Conservation (phyloP, 2,888 invertebrate species). For the Chromoteleia sp. region DNA sequence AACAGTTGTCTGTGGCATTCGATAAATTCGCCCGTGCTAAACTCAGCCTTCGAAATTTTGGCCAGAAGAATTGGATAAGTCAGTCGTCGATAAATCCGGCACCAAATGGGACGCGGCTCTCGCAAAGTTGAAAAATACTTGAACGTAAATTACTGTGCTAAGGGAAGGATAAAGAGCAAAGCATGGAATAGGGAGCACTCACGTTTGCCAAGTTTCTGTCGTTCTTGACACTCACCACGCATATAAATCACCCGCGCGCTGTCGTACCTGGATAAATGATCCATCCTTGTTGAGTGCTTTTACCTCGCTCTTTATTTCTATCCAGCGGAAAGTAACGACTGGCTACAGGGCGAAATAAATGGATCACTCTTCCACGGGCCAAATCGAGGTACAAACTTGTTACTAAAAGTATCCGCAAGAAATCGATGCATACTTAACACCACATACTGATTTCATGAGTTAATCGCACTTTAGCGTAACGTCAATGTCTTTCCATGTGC, state of each 20-base stretch:
- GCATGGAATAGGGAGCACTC: constrained; percentile 31
- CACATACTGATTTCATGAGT: constrained; percentile 12
- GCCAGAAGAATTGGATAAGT: constrained; percentile 30
- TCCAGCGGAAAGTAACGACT: constrained; percentile 58
- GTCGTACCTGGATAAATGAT: constrained; percentile 69
- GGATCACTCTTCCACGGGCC: constrained; percentile 34
- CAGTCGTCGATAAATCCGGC: constrained; percentile 54
- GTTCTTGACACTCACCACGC: constrained; percentile 65
- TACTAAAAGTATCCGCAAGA: constrained; percentile 43
- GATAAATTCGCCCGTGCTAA: constrained; percentile 21
- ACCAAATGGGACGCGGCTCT: constrained; percentile 39
- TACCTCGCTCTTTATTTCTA: constrained; percentile 59
- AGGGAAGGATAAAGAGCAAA: constrained; percentile 45
- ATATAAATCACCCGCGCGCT: constrained; percentile 62
- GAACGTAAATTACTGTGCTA: constrained; percentile 47
- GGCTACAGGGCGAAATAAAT: constrained; percentile 55
- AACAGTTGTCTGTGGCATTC: constrained; percentile 20
- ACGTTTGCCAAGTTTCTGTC: constrained; percentile 68
- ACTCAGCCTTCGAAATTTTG: constrained; percentile 28
- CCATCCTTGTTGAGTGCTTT: constrained; percentile 66
- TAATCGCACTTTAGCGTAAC: constrained; percentile 13
- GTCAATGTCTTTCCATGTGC: constrained; percentile 9
- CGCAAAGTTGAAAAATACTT: constrained; percentile 55
- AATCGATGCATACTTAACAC: constrained; percentile 43
- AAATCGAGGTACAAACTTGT: constrained; percentile 48